A percentile compares a stretch with the other conserved stretches of the same genome.
Conservation (phyloP, 2,113 vertebrate genomes). For the Mustela lutreola region DNA sequence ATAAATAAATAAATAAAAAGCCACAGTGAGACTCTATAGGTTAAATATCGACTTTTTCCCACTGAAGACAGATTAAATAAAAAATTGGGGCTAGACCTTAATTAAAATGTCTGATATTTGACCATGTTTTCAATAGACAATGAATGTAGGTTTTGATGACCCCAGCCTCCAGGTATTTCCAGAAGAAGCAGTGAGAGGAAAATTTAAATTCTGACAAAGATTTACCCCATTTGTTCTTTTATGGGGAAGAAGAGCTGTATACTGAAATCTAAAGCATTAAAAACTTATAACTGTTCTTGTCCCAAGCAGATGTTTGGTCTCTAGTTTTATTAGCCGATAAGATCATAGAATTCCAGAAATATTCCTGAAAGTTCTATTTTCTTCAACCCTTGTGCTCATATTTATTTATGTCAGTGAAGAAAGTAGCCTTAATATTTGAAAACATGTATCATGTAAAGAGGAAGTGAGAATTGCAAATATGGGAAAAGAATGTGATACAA, state of each 20-base stretch:
- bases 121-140: background rate
- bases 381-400: background rate
- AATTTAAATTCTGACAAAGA: background rate
- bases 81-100: background rate
- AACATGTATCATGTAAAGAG: slow-evolving; percentile 17
- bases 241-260: background rate
- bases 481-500: slow-evolving; percentile 50
- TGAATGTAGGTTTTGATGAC: background rate
- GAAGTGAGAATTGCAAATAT: slow-evolving; percentile 58
- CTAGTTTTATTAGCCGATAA: background rate
- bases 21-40: background rate
- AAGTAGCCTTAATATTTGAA: background rate
- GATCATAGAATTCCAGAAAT: slow-evolving; percentile 42
- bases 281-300: background rate
- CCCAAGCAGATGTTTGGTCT: background rate
- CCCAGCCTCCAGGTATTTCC: background rate
- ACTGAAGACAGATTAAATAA: background rate
- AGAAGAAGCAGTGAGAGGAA: background rate
- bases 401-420: background rate
- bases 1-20: background rate
- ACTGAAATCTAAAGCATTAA: background rate
- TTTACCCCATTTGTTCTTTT: background rate
- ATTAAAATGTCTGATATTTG: background rate
- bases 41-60: background rate
- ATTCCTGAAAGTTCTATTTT: background rate